phyloP scores from a whole-genome alignment of 2,113 vertebrate species.

The Catharus bicknelli region DNA sequence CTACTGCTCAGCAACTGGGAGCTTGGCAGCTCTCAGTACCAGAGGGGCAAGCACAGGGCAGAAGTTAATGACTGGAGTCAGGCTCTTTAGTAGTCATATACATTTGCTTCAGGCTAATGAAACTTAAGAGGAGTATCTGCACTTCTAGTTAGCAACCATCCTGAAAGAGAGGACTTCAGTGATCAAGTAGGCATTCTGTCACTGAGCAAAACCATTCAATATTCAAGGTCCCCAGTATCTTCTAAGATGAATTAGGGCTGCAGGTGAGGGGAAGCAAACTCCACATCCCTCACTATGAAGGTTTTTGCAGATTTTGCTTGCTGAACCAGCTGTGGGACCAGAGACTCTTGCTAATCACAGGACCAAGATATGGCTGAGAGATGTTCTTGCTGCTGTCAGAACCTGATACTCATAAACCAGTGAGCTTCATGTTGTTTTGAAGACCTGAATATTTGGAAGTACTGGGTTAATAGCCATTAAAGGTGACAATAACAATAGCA shows the following conservation, averaged over 20 bases:
- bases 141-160: neutral
- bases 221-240: neutral
- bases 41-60: neutral
- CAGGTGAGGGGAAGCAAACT: neutral
- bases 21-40: neutral
- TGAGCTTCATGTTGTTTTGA: neutral
- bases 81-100: neutral
- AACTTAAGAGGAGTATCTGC: neutral
- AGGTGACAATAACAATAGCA: neutral
- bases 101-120: neutral
- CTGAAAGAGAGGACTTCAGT: neutral
- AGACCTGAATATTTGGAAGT: neutral
- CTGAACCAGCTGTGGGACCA: neutral
- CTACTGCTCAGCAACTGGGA: neutral
- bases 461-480: neutral
- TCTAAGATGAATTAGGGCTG: neutral
- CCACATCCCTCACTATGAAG: rapidly evolving
- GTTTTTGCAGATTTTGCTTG: neutral
- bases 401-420: neutral
- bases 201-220: neutral
- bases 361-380: neutral
- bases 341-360: neutral
- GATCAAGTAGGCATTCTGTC: neutral
- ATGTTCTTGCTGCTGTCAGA: neutral
- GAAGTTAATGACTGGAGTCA: neutral